These are phyloP conservation scores for Rhea americana DNA, from an alignment of 2,113 vertebrate species.

Conservation along the genomic window DNA sequence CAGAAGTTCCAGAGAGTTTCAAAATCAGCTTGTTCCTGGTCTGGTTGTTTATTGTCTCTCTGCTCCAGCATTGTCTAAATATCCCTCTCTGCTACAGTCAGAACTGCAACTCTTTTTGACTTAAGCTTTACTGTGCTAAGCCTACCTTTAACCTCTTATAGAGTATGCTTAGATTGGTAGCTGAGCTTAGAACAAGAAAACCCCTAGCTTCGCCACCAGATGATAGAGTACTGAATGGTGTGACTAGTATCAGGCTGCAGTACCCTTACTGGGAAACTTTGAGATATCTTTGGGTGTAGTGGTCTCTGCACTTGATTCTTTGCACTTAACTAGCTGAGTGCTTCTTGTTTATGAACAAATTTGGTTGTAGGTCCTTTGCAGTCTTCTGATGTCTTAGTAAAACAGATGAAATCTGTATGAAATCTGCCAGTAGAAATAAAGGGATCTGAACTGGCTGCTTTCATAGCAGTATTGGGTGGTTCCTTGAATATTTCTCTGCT, in stretches of 20 bases:
- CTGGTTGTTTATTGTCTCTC: background rate
- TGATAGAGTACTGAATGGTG: background rate
- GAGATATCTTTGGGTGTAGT: background rate
- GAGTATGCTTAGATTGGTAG: background rate
- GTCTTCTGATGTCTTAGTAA: background rate
- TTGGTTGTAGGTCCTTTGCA: background rate
- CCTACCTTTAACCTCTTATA: background rate
- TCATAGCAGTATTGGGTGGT: background rate
- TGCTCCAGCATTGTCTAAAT: background rate
- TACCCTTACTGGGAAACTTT: background rate
- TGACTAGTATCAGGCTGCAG: background rate
- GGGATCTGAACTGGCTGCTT: background rate
- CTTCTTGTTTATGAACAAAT: background rate
- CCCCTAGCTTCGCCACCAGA: background rate
- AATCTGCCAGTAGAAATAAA: background rate
- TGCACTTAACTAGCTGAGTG: background rate
- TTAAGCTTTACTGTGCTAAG: background rate
- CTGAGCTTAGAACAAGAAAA: background rate
- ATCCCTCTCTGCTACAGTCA: background rate
- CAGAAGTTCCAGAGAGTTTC: background rate
- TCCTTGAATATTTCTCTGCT: background rate
- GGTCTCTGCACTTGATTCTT: background rate
- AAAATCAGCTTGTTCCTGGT: background rate
- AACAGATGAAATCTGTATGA: background rate
- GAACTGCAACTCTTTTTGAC: background rate